A percentile compares a stretch with the other conserved stretches of the same genome.
Evolutionary conservation across 2,888 invertebrate species (phyloP).

Genomic region (Synergus itoensis): DNA sequence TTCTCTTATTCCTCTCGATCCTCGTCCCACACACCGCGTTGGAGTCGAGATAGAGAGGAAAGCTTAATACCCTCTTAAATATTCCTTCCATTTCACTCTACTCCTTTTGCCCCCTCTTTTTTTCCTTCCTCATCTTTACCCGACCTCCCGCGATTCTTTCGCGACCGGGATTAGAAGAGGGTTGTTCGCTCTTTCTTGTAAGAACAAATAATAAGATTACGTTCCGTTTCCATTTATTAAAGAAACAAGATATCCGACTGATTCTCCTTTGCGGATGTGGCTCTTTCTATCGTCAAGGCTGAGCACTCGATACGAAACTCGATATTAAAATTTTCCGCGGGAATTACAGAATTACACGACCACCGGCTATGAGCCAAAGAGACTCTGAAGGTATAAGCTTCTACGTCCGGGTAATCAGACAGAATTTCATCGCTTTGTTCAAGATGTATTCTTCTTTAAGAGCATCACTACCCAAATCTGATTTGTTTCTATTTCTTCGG

Average conservation of each 20-base stretch:
- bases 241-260: conserved; percentile 76
- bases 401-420: conserved; percentile 70
- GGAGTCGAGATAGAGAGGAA: conserved; percentile 59
- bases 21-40: conserved; percentile 44
- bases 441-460: conserved; percentile 54
- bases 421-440: conserved; percentile 67
- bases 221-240: conserved; percentile 78
- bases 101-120: conserved; percentile 45
- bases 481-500: neutral
- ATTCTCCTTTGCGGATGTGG: conserved; percentile 55
- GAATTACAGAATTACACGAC: conserved; percentile 72
- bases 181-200: conserved; percentile 65
- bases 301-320: conserved; percentile 76
- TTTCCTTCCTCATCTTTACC: conserved; percentile 25
- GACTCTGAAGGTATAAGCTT: conserved; percentile 63
- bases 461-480: neutral
- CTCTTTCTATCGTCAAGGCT: conserved; percentile 59
- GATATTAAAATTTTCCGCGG: conserved; percentile 74
- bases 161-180: conserved; percentile 61
- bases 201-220: conserved; percentile 78
- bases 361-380: conserved; percentile 61
- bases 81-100: conserved; percentile 71
- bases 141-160: conserved; percentile 56
- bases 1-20: conserved; percentile 44
- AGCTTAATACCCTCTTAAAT: conserved; percentile 77